Conservation (phyloP, 2,888 invertebrate species). For the Nomada flava region DNA sequence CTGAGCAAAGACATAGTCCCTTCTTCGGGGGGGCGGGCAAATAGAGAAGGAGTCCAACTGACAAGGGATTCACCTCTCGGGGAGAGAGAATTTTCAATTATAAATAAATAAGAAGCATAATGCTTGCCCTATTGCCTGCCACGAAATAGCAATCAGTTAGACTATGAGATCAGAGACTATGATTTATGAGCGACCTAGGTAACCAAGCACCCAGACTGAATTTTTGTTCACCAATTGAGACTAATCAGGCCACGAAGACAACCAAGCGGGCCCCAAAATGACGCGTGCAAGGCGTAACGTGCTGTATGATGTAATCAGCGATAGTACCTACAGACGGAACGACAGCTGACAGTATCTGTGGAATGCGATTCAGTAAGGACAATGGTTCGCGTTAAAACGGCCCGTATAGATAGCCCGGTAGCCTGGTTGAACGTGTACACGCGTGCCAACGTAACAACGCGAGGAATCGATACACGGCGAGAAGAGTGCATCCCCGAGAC, state of each 20-base stretch:
- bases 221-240: slow-evolving; percentile 4
- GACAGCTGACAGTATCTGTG: slow-evolving; percentile 63
- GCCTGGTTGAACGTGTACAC: slow-evolving; percentile 59
- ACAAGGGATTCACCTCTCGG: too few species aligned
- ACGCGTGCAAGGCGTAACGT: slow-evolving; percentile 54
- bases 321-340: slow-evolving; percentile 29
- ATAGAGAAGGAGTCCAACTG: too few species aligned
- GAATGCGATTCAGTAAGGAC: slow-evolving; percentile 71
- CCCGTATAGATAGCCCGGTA: slow-evolving; percentile 71
- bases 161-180: too few species aligned
- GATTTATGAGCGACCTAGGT: too few species aligned
- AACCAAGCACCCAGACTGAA: too few species aligned
- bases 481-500: slow-evolving; percentile 44
- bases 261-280: slow-evolving; percentile 24
- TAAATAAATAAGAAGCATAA: too few species aligned
- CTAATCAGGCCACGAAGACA: slow-evolving; percentile 15
- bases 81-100: too few species aligned
- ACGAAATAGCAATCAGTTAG: too few species aligned
- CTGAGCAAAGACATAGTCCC: background rate
- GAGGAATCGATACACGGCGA: slow-evolving; percentile 61
- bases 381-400: slow-evolving; percentile 71
- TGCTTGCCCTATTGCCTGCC: too few species aligned
- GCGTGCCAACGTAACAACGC: slow-evolving; percentile 43
- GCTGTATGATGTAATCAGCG: slow-evolving; percentile 47
- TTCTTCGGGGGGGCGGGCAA: background rate